Evolutionary conservation across 2,113 vertebrate species (phyloP), one percentile per base, ranked within the genome.

Genomic region (Oryzias curvinotus): DNA sequence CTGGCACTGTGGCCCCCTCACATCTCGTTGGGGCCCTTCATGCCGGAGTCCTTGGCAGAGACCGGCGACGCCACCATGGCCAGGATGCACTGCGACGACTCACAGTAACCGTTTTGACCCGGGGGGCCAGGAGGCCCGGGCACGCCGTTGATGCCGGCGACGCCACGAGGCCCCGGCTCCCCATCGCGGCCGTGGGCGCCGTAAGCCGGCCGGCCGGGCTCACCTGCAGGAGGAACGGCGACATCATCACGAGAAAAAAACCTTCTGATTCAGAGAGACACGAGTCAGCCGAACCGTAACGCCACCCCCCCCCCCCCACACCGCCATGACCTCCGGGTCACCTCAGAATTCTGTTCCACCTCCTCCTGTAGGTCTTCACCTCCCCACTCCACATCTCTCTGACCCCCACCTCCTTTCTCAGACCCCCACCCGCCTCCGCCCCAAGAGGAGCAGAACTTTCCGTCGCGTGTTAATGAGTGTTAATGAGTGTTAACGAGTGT

Each of bases 161-260:
- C 65, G 0, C 97, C 97, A 0, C 92, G 91, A 8, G 89, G 92
- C 0, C 97, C 97, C 79, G 85, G 86, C 8, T 88, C 78, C 0
- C 97, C 96, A 0, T 99, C 96, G 1, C 86, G 94, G 4, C 96
- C 96, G 0, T 95, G 89, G 0, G 65, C 92, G 25, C 97, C 97
- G 0, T 95, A 99, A 48, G 93, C 94, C 19, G 94, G 57, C 66
- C 91, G 92, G 8, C 97, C 97, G 0, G 93, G 91, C 0, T 95
- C 90, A 80, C 97, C 97, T 99, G 82, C 36, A 50, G 16, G 25
- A 14, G n/a, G n/a, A 10, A 57, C 14, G 12, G 7, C 2, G 14
- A 19, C 7, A 1, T 17, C 8, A 61, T 10, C 18, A 26, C 15
- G 7, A 30, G 28, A 57, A 43, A 15, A 15, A 1, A n/a, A 21